Conservation (phyloP, 1,140 invertebrate species). For the Ips nitidus region DNA sequence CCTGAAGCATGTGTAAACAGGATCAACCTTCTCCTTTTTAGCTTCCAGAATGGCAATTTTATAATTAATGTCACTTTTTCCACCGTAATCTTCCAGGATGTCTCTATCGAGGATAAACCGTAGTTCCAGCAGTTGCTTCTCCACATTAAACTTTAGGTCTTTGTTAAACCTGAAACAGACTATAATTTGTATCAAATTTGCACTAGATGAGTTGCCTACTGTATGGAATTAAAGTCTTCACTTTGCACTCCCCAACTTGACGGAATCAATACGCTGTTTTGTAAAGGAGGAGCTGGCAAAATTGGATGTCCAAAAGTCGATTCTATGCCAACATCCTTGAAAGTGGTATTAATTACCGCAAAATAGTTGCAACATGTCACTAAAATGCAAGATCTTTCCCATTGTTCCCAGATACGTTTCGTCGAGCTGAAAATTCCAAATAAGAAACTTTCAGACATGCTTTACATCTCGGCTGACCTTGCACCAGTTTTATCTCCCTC, state of each 20-base stretch:
- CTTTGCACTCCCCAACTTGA: constrained; percentile 28
- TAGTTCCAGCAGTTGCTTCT: constrained; percentile 33
- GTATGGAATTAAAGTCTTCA: neutral
- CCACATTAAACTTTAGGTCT: constrained; percentile 1
- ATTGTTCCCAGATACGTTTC: constrained; percentile 19
- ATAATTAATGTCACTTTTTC: constrained; percentile 44
- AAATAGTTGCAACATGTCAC: constrained; percentile 54
- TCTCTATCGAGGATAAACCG: constrained; percentile 43
- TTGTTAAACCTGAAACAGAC: neutral
- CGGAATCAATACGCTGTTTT: constrained; percentile 50
- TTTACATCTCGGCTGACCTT: too few relatives aligned
- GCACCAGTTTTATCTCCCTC: neutral
- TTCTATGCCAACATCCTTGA: constrained; percentile 38
- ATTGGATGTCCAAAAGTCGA: constrained; percentile 36
- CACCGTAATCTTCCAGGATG: constrained; percentile 32
- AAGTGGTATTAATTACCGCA: constrained; percentile 42
- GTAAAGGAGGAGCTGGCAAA: constrained; percentile 49
- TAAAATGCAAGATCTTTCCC: constrained; percentile 50
- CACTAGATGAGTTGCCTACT: neutral
- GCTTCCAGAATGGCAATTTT: constrained; percentile 47
- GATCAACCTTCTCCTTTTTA: constrained; percentile 44
- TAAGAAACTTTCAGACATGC: too few relatives aligned
- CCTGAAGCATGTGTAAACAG: neutral
- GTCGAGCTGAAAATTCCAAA: too few relatives aligned
- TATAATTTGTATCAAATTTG: neutral